Percentiles rank a stretch among this genome's conserved stretches.
These are phyloP conservation scores for Lordiphosa fenestrarum DNA, from an alignment of 2,888 invertebrate genomes.

Conservation along the genomic window DNA sequence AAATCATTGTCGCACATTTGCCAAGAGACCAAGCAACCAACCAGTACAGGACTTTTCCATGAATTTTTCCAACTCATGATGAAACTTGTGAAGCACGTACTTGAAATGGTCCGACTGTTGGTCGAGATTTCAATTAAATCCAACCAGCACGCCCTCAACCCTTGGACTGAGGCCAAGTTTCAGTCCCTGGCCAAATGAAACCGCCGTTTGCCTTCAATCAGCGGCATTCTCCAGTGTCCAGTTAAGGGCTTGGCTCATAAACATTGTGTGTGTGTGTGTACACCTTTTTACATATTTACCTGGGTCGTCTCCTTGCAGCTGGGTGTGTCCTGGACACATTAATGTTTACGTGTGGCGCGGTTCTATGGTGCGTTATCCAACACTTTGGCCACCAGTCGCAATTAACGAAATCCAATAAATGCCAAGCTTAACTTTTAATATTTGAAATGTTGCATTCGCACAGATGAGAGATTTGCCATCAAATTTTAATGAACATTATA, in stretches of 20 bases:
- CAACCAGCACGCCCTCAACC: conserved; percentile 22
- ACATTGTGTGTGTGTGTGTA: conserved; percentile 18
- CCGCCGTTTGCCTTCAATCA: conserved; percentile 44
- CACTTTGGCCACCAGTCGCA: conserved; percentile 38
- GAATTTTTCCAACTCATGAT: not conserved
- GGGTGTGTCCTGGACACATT: conserved; percentile 45
- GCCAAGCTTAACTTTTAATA: conserved; percentile 15
- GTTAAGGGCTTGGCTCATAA: conserved; percentile 50
- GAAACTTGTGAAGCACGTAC: conserved; percentile 59
- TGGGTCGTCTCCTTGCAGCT: conserved; percentile 18
- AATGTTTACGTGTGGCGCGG: conserved; percentile 39
- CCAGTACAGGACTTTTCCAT: too few species aligned
- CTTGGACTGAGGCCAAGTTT: not conserved
- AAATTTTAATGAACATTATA: not conserved
- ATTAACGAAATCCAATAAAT: conserved; percentile 65
- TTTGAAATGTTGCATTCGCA: conserved; percentile 9
- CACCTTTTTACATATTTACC: conserved; percentile 47
- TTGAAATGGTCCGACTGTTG: conserved; percentile 49
- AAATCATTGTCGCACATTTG: conserved; percentile 28
- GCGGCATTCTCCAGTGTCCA: conserved; percentile 40
- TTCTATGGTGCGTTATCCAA: conserved; percentile 24
- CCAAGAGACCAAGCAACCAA: conserved; percentile 35
- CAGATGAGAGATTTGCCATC: conserved; percentile 3
- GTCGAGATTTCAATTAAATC: conserved; percentile 67
- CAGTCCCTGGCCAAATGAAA: conserved; percentile 36